Evolutionary conservation across 2,113 vertebrate genomes (phyloP).

Genomic region (Hippocampus abdominalis): DNA sequence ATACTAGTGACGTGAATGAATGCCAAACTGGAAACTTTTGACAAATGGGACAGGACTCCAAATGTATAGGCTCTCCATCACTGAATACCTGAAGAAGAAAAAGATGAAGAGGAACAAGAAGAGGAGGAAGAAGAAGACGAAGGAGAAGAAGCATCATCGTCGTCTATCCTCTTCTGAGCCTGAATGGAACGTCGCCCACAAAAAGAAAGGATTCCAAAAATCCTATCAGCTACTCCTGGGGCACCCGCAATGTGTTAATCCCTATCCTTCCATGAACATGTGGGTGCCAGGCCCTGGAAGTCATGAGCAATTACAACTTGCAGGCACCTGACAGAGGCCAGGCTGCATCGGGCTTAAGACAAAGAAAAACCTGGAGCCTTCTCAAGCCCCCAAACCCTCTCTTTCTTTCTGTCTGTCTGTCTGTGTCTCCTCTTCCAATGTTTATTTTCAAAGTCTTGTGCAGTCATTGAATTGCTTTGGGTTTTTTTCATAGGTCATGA

Average conservation of each 20-base stretch:
- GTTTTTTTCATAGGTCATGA: neutral
- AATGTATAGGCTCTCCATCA: neutral
- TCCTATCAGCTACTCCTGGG: slow-evolving; percentile 62
- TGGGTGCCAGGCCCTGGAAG: slow-evolving; percentile 34
- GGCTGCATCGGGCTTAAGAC: slow-evolving; percentile 43
- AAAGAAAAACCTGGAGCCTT: slow-evolving; percentile 45
- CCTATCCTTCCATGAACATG: slow-evolving; percentile 46
- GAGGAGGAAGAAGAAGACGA: too few species aligned
- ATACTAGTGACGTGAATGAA: slow-evolving; percentile 3
- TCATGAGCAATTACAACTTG: slow-evolving; percentile 61
- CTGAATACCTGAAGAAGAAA: neutral
- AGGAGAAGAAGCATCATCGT: too few species aligned
- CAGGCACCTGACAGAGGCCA: slow-evolving; percentile 55
- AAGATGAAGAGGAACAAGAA: too few species aligned
- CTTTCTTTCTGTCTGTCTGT: slow-evolving; percentile 33
- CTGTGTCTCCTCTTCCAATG: slow-evolving; percentile 11
- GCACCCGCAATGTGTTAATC: slow-evolving; percentile 57
- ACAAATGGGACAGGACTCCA: neutral
- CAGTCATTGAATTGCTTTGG: neutral
- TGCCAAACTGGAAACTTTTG: slow-evolving; percentile 4
- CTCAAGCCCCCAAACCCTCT: slow-evolving; percentile 11
- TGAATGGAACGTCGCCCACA: slow-evolving; percentile 32
- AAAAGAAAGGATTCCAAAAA: slow-evolving; percentile 18
- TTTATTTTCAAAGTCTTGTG: slow-evolving; percentile 2
- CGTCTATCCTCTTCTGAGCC: slow-evolving; percentile 28